These are phyloP conservation scores for Porphyrio hochstetteri DNA, from an alignment of 2,113 vertebrate genomes.

Conservation along the genomic window DNA sequence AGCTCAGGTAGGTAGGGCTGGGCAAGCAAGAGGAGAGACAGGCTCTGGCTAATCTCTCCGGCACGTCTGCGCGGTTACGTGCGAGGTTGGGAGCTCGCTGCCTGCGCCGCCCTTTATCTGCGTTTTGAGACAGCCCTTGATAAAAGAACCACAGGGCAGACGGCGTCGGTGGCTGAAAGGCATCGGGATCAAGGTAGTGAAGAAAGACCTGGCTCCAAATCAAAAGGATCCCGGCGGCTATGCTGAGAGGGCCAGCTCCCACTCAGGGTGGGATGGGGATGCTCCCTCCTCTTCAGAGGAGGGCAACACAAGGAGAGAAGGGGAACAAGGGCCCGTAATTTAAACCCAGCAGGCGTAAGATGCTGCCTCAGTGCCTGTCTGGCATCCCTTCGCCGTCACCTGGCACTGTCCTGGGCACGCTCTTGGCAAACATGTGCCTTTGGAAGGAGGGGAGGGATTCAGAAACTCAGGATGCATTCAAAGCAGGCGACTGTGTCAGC, in stretches of 20 bases:
- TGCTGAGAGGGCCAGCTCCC: accelerated
- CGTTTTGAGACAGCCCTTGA: constrained; percentile 12
- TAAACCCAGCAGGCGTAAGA: accelerated
- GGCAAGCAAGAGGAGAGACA: neutral
- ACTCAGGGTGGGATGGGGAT: neutral
- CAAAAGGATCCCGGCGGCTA: neutral
- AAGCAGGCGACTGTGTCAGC: neutral
- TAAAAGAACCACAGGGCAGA: constrained; percentile 47
- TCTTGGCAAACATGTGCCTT: neutral
- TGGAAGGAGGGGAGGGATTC: neutral
- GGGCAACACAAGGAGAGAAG: neutral
- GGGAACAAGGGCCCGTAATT: neutral
- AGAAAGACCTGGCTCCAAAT: neutral
- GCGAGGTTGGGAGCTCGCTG: neutral
- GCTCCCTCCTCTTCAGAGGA: neutral
- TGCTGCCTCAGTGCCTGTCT: neutral
- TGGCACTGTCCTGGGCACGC: accelerated
- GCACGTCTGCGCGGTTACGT: neutral
- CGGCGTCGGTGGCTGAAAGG: neutral
- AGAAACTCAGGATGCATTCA: neutral
- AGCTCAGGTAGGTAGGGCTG: accelerated
- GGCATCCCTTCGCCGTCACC: neutral
- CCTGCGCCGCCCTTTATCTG: neutral
- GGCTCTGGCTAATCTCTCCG: neutral
- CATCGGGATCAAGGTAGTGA: neutral